Conservation (phyloP, 2,797 vertebrate species). For the Manis pentadactyla region DNA sequence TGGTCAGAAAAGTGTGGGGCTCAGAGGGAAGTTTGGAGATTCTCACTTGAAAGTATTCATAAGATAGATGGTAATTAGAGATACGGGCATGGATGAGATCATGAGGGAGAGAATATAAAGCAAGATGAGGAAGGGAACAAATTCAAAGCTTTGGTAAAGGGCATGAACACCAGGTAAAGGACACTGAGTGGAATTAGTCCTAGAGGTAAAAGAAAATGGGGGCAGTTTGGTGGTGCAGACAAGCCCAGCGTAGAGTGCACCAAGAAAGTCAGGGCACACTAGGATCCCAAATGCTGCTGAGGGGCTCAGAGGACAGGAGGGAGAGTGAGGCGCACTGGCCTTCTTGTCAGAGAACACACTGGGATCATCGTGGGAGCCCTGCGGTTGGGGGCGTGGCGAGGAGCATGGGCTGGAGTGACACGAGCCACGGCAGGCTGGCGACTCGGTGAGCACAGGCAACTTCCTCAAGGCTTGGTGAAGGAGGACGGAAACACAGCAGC, state of each 20-base stretch:
- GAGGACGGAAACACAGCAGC: background rate
- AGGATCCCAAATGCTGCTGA: background rate
- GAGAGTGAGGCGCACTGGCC: too few species aligned
- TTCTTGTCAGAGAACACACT: background rate
- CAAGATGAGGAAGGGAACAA: background rate
- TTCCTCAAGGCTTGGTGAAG: background rate
- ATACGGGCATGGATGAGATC: background rate
- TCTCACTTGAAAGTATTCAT: background rate
- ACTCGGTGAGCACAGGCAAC: background rate
- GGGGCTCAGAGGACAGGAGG: background rate
- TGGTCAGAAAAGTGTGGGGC: background rate
- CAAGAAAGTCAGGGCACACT: background rate
- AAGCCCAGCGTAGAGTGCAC: background rate
- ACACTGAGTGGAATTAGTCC: background rate
- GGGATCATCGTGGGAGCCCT: accelerated
- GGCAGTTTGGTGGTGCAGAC: background rate
- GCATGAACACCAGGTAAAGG: too few species aligned
- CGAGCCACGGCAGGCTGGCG: background rate
- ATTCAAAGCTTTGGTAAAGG: background rate
- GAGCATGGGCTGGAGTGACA: too few species aligned
- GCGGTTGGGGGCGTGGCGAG: background rate
- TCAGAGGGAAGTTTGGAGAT: background rate
- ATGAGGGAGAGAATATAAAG: background rate
- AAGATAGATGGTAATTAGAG: background rate
- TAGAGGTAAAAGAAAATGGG: background rate